A percentile compares a stretch with the other conserved stretches of the same genome.
These are phyloP conservation scores for Caerostris darwini DNA, from an alignment of 1,140 invertebrate genomes.

Conservation along the genomic window DNA sequence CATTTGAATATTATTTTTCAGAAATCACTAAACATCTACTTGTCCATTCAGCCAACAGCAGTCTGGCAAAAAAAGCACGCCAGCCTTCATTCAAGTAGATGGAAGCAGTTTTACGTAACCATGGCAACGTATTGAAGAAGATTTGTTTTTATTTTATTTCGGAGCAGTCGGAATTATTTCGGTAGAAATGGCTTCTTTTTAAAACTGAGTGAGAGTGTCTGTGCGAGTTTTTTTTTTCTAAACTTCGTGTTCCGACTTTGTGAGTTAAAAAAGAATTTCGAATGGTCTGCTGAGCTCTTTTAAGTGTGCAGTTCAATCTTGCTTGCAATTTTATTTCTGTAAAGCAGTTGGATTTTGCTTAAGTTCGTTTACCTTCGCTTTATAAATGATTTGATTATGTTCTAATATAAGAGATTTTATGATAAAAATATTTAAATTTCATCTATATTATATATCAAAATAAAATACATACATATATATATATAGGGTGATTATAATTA, in stretches of 20 bases:
- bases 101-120: neutral
- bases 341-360: neutral
- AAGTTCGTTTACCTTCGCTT: no score
- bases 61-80: neutral
- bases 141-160: slow-evolving; percentile 19
- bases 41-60: neutral
- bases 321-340: neutral
- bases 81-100: neutral
- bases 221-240: neutral
- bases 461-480: no score
- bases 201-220: neutral
- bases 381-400: no score
- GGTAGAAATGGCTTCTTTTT: slow-evolving; percentile 14
- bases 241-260: slow-evolving; percentile 39
- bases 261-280: neutral
- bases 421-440: no score
- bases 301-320: neutral
- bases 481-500: no score
- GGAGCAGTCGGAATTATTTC: slow-evolving; percentile 30
- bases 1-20: neutral
- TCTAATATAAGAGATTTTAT: no score
- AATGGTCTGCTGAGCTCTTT: neutral
- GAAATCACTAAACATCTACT: neutral
- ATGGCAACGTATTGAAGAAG: neutral
- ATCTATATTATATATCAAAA: no score